These are phyloP conservation scores for Macropis europaea DNA, from an alignment of 2,888 invertebrate genomes.

Conservation along the genomic window DNA sequence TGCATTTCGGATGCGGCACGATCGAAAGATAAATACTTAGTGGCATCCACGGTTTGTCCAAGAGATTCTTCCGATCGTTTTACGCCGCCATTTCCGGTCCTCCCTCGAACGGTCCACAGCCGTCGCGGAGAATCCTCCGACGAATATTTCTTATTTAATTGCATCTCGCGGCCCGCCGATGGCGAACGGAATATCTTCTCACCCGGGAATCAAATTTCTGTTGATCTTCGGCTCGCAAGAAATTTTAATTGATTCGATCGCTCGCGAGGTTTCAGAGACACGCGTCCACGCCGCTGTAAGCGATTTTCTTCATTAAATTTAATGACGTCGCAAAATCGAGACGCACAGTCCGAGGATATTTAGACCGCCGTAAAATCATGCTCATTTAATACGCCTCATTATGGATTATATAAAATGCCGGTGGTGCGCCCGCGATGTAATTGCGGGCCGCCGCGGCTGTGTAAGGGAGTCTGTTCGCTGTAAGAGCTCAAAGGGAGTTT, in stretches of 20 bases:
- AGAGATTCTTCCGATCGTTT: conserved; percentile 5
- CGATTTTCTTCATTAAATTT: conserved; percentile 44
- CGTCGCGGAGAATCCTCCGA: too few relatives aligned
- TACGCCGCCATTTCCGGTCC: conserved; percentile 14
- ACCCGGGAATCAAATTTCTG: too few relatives aligned
- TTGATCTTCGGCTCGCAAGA: too few relatives aligned
- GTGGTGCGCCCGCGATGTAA: neutral
- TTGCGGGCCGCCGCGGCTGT: too few relatives aligned
- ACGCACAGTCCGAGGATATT: neutral
- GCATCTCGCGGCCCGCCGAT: too few relatives aligned
- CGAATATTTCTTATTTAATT: too few relatives aligned
- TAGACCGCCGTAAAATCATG: conserved; percentile 1
- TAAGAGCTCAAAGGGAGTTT: too few relatives aligned
- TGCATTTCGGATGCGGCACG: conserved; percentile 42
- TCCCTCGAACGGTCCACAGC: too few relatives aligned
- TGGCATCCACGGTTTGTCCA: conserved; percentile 5
- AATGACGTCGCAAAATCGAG: conserved; percentile 33
- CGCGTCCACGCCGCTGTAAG: conserved; percentile 17
- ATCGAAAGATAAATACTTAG: conserved; percentile 49
- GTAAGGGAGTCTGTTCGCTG: too few relatives aligned
- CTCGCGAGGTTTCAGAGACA: neutral
- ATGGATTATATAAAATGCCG: conserved; percentile 19
- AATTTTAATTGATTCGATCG: conserved; percentile 4
- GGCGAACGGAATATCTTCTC: too few relatives aligned
- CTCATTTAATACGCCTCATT: conserved; percentile 38